Evolutionary conservation across 2,797 vertebrate species (phyloP).

Genomic region (Rhinoraja longicauda): DNA sequence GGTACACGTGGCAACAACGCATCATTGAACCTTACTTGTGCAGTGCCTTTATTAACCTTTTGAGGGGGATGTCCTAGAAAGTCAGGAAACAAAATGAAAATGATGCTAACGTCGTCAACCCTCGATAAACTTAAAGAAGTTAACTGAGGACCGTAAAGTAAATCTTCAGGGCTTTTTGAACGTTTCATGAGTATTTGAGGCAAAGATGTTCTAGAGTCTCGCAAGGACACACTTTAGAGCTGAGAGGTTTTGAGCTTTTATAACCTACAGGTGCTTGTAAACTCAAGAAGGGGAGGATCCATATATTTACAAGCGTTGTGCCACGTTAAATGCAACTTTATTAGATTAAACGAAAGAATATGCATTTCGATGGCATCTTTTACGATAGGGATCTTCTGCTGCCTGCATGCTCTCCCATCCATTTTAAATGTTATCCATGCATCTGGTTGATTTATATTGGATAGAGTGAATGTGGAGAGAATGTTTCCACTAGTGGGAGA

Average conservation of each 20-base stretch:
- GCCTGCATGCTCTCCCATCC: not conserved
- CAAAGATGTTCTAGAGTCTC: not conserved
- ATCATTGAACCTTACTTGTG: too few relatives aligned
- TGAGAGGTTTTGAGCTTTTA: not conserved
- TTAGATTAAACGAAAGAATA: not conserved
- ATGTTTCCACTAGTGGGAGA: too few relatives aligned
- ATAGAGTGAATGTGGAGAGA: too few relatives aligned
- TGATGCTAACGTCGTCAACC: too few relatives aligned
- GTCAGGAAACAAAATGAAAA: too few relatives aligned
- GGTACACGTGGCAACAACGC: too few relatives aligned
- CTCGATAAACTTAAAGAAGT: too few relatives aligned
- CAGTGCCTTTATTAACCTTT: too few relatives aligned
- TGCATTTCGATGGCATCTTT: not conserved
- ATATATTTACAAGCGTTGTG: not conserved
- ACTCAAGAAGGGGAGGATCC: not conserved
- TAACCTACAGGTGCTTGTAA: not conserved
- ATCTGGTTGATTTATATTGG: not conserved
- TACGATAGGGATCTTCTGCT: not conserved
- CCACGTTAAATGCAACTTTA: not conserved
- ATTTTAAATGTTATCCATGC: too few relatives aligned
- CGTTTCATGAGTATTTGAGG: not conserved
- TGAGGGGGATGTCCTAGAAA: too few relatives aligned
- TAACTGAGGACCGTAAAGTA: too few relatives aligned
- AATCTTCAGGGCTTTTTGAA: not conserved
- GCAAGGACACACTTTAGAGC: not conserved